phyloP scores from a whole-genome alignment of 2,888 invertebrate species.

The Allacma fusca region DNA sequence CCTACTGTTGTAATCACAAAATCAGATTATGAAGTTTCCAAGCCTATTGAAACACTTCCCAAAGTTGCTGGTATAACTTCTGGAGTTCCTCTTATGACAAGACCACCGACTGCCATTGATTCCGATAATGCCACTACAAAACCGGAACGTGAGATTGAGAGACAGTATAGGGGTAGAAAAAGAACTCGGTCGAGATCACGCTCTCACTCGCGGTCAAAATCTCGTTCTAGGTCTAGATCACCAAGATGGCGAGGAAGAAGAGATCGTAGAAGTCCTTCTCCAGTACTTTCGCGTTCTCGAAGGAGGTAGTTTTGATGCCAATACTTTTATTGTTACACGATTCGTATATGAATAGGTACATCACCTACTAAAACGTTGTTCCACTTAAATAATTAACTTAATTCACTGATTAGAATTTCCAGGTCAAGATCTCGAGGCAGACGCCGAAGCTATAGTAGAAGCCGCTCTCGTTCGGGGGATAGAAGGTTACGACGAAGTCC shows the following conservation, averaged over 20 bases:
- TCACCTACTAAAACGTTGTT: no score
- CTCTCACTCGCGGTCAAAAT: slow-evolving; percentile 39
- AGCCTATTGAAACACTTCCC: background rate
- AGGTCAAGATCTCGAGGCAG: slow-evolving; percentile 36
- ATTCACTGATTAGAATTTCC: slow-evolving; percentile 16
- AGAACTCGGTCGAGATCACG: slow-evolving; percentile 32
- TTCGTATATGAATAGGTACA: no score
- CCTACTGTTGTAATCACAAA: background rate
- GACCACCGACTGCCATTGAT: background rate
- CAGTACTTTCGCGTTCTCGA: background rate
- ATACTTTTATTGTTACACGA: no score
- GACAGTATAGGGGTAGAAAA: background rate
- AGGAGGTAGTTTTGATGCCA: background rate
- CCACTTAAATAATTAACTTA: no score
- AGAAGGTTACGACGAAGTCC: slow-evolving; percentile 18
- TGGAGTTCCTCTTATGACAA: background rate
- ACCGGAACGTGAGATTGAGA: background rate
- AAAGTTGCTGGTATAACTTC: background rate
- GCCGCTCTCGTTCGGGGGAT: slow-evolving; percentile 30
- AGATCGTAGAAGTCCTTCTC: slow-evolving; percentile 45
- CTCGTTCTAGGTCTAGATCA: background rate
- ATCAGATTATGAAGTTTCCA: background rate
- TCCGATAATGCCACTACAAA: background rate
- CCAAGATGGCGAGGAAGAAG: slow-evolving; percentile 41
- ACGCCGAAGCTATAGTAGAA: slow-evolving; percentile 47